These are phyloP conservation scores for Hippasteria phrygiana DNA, from an alignment of 53 echinoderm and acorn worm genomes.

Conservation along the genomic window DNA sequence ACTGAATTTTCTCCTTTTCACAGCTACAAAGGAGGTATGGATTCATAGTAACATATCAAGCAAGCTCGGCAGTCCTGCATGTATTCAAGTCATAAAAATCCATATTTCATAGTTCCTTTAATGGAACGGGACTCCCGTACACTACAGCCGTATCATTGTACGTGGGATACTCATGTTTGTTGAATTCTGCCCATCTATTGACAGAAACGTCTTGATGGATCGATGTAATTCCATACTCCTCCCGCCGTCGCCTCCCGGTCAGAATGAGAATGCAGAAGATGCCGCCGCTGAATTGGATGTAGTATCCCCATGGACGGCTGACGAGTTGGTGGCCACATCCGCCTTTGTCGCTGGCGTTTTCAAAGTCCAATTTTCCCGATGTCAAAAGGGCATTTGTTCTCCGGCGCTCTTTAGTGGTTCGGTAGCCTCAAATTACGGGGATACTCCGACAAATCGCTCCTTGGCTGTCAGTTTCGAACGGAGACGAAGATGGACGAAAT, in stretches of 20 bases:
- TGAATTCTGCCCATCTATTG: constrained; percentile 13
- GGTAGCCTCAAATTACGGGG: neutral
- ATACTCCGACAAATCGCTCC: neutral
- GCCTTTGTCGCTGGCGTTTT: neutral
- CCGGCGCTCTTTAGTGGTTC: neutral
- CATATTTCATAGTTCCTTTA: too few species aligned
- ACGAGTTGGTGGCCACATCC: neutral
- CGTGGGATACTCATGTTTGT: neutral
- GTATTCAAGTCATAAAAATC: too few species aligned
- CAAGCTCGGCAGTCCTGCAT: too few species aligned
- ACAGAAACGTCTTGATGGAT: constrained; percentile 37
- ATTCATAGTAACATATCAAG: too few species aligned
- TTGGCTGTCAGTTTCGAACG: neutral
- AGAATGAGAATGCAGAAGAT: neutral
- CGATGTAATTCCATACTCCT: constrained; percentile 42
- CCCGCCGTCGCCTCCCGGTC: neutral
- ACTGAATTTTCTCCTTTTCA: too few species aligned
- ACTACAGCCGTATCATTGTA: neutral
- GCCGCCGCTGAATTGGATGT: neutral
- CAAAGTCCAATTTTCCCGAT: neutral
- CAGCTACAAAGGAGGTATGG: too few species aligned
- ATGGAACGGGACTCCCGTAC: neutral
- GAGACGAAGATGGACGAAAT: neutral
- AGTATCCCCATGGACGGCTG: neutral
- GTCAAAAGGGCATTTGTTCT: neutral